Percentiles rank a stretch among this genome's conserved stretches.
These are phyloP conservation scores for Pollenia amentaria DNA, from an alignment of 2,888 invertebrate species.

Conservation along the genomic window DNA sequence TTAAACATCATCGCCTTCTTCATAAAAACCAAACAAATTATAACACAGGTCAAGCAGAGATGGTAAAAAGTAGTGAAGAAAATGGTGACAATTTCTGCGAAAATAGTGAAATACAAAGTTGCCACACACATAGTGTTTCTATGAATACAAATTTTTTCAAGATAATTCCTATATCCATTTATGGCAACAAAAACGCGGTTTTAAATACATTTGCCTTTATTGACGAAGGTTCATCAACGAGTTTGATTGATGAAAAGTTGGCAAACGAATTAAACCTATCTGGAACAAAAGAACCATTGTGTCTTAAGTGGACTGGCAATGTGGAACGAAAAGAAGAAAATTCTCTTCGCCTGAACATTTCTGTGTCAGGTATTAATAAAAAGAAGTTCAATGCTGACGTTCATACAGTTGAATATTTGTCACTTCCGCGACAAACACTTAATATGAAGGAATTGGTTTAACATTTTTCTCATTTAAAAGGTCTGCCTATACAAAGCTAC, in stretches of 20 bases:
- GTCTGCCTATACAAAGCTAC: slow-evolving; percentile 23
- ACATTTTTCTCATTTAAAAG: slow-evolving; percentile 15
- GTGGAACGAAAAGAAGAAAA: slow-evolving; percentile 22
- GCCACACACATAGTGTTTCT: neutral
- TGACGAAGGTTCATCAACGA: slow-evolving; percentile 32
- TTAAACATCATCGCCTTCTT: neutral
- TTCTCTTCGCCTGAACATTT: neutral
- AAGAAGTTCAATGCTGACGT: slow-evolving; percentile 17
- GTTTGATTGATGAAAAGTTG: slow-evolving; percentile 40
- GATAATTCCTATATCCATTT: neutral
- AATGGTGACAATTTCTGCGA: neutral
- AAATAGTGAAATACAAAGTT: neutral
- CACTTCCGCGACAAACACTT: neutral
- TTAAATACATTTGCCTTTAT: slow-evolving; percentile 6
- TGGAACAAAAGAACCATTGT: slow-evolving; percentile 33
- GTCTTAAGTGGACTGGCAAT: slow-evolving; percentile 28
- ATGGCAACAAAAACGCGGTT: neutral
- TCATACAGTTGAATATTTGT: slow-evolving; percentile 21
- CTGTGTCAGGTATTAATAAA: neutral
- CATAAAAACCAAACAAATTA: neutral
- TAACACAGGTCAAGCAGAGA: neutral
- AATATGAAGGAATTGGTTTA: neutral
- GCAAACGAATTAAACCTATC: slow-evolving; percentile 27
- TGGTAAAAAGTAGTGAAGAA: neutral
- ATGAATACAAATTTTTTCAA: neutral